Evolutionary conservation across 2,888 invertebrate species (phyloP), one percentile per base, ranked within the genome.

Genomic region (Ganaspis brasiliensis): DNA sequence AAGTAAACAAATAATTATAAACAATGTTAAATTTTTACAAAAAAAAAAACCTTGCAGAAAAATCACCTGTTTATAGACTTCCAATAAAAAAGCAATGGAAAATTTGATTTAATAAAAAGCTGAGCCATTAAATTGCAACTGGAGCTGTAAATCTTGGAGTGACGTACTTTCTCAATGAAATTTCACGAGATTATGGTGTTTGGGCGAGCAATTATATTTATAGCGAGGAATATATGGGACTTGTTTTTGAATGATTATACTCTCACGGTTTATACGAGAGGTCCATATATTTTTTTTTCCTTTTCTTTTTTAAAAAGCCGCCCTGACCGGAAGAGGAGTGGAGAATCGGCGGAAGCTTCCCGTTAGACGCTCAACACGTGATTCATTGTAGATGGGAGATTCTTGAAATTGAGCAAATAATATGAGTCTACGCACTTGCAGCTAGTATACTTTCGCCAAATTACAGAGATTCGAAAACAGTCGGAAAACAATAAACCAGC

Each of bases 281-380:
- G 67, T 67, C 67, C 67, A 67, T 24, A n/a, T n/a, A n/a, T n/a
- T n/a, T n/a, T n/a, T n/a, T n/a, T 40, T 49, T 49, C 16, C 16
- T 49, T 49, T 49, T 45, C n/a, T 45, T 52, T 52, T 52, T 67
- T 67, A 24, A n/a, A 45, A 40, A 67, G 16, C 40, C n/a, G 19
- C 8, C 52, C 16, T 52, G 52, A 9, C 67, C 67, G 67, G 67
- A 67, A 67, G 67, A 67, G 67, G 67, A 67, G 67, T 67, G 67
- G 67, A 67, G 67, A 67, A 67, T 24, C 67, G 24, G 24, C 45
- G 67, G 67, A 67, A 67, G 45, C 67, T 45, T 67, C 67, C 67
- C 67, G 67, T 67, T 67, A 67, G 24, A 8, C 26, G 24, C 45
- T 67, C 67, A 67, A 24, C 9, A 40, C 67, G 67, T 67, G n/a